Evolutionary conservation across 2,113 vertebrate species (phyloP), one percentile per base, ranked within the genome.

Genomic region (Petaurus breviceps): DNA sequence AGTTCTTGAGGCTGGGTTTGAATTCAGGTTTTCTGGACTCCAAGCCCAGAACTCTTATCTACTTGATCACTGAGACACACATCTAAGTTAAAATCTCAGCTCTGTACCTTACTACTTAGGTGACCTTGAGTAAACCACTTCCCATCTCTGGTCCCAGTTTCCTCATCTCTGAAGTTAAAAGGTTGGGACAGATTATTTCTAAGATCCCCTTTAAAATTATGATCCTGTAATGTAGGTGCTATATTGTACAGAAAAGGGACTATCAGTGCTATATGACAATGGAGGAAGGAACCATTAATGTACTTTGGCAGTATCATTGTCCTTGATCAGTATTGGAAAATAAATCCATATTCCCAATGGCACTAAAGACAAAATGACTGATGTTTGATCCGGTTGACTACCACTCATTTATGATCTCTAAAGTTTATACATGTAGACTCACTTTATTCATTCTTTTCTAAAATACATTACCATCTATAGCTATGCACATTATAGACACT

Each of bases 401-500:
- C 37, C 68, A 8, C 68, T 23, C 43, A 19, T 43, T 43, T 43
- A 43, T 84, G 19, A 43, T 43, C n/a, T 43, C 68, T 84, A 84
- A 43, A 84, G 68, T 7, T 84, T 19, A 84, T 22, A 84, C 26
- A 22, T 84, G 8, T 43, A 0, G n/a, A 84, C 16, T 84, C 16
- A 84, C 16, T 84, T 84, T 84, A 43, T 84, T 84, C n/a, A 23
- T 84, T 84, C n/a, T 84, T 84, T 43, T 43, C n/a, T 84, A 84
- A 23, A 19, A 84, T 19, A 89, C 50, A 96, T 61, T 92, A 94
- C 68, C 25, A 47, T 92, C 47, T 11, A 11, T 23, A 94, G 68
- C 16, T 93, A 95, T 93, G 93, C 28, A 68, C 47, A 53, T 31
- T 47, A 12, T 96, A 96, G 47, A 94, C 91, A 93, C 49, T 53